Percentiles rank a stretch among this genome's conserved stretches.
Conservation (phyloP, 2,888 invertebrate genomes). For the Pyrocoelia pectoralis region DNA sequence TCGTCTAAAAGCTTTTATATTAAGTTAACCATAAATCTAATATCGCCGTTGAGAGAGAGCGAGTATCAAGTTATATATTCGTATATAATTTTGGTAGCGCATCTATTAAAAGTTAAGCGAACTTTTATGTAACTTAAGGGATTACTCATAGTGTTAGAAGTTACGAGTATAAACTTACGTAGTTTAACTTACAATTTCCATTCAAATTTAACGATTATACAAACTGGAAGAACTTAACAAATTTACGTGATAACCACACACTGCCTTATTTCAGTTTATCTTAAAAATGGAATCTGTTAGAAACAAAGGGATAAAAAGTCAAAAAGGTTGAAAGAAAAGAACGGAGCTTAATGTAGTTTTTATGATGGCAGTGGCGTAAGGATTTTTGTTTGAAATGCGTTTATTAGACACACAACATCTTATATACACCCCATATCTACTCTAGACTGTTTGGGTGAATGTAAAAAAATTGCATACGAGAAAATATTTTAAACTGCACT, state of each 20-base stretch:
- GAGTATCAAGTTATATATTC: slow-evolving; percentile 1
- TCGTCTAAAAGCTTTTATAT: not conserved
- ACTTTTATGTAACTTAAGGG: not conserved
- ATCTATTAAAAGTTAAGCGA: not conserved
- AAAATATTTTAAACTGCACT: too few species aligned
- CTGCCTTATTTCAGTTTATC: not conserved
- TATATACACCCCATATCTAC: too few species aligned
- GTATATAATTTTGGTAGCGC: not conserved
- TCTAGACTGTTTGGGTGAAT: too few species aligned
- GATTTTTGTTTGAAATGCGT: too few species aligned
- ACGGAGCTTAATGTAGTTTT: too few species aligned
- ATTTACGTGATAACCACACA: not conserved
- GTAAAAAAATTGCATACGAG: too few species aligned
- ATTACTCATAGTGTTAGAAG: not conserved
- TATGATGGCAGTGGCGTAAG: too few species aligned
- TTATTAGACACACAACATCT: too few species aligned
- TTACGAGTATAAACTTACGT: not conserved
- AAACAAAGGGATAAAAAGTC: too few species aligned
- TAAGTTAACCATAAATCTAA: slow-evolving; percentile 1
- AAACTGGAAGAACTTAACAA: not conserved
- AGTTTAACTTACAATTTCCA: not conserved
- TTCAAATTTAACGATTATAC: not conserved
- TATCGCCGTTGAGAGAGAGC: not conserved
- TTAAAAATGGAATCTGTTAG: too few species aligned
- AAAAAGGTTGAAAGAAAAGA: not conserved